Conservation (phyloP, 1,140 invertebrate species). For the Portunus trituberculatus region DNA sequence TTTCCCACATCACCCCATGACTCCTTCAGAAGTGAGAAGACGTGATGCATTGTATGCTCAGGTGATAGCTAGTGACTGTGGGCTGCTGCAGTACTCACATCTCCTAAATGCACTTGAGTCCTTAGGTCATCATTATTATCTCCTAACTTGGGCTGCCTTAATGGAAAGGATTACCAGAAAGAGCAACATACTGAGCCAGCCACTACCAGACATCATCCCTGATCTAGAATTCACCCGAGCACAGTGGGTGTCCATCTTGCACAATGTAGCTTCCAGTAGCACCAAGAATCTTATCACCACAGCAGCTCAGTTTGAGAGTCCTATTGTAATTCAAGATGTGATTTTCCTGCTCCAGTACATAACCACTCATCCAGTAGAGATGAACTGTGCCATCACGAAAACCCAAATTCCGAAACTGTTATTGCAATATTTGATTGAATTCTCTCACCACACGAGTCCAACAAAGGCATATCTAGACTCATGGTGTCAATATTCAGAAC, state of each 20-base stretch:
- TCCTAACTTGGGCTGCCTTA: slow-evolving; percentile 55
- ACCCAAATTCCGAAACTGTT: slow-evolving; percentile 7
- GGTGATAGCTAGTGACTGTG: slow-evolving; percentile 66
- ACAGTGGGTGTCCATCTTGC: slow-evolving; percentile 56
- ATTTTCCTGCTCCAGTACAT: slow-evolving; percentile 59
- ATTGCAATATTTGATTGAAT: slow-evolving; percentile 56
- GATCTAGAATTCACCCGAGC: slow-evolving; percentile 69
- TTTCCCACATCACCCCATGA: slow-evolving; percentile 48
- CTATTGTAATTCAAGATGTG: slow-evolving; percentile 63
- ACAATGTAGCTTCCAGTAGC: slow-evolving; percentile 56
- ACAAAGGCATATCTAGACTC: slow-evolving; percentile 40
- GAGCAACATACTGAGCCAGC: slow-evolving; percentile 32
- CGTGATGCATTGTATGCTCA: slow-evolving; percentile 55
- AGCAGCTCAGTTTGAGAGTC: slow-evolving; percentile 56
- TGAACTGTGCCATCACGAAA: not conserved
- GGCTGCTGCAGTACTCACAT: slow-evolving; percentile 62
- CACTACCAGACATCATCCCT: slow-evolving; percentile 61
- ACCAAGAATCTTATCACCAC: slow-evolving; percentile 60
- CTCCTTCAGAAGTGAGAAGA: slow-evolving; percentile 56
- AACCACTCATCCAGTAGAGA: not conserved
- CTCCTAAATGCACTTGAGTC: slow-evolving; percentile 56
- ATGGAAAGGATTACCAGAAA: slow-evolving; percentile 59
- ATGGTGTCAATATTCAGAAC: slow-evolving; percentile 53
- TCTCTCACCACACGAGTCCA: slow-evolving; percentile 18
- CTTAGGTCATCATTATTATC: slow-evolving; percentile 46